Evolutionary conservation across 2,113 vertebrate species (phyloP).

Genomic region (Microcebus griseorufus): DNA sequence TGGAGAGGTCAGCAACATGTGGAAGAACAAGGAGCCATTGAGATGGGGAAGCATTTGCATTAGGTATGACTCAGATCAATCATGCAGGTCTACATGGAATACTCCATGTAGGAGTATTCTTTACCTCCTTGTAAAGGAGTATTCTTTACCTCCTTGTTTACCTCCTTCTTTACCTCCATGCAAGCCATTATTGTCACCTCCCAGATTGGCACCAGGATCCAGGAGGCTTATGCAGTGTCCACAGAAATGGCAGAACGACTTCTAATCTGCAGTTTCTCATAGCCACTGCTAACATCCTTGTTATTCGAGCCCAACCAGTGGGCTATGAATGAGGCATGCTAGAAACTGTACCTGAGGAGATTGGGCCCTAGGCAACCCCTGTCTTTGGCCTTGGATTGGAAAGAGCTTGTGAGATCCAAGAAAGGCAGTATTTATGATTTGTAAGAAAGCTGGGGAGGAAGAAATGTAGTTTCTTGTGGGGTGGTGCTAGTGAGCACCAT

Average conservation of each 20-base stretch:
- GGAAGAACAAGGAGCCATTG: background rate
- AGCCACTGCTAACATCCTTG: background rate
- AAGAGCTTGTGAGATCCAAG: background rate
- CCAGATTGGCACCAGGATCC: background rate
- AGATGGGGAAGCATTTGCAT: background rate
- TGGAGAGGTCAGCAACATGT: background rate
- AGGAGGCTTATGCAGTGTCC: background rate
- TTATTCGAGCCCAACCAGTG: background rate
- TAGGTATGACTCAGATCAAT: background rate
- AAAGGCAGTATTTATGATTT: background rate
- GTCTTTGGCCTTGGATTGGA: background rate
- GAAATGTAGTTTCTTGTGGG: background rate
- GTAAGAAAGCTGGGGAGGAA: background rate
- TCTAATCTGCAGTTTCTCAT: background rate
- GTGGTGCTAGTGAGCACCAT: background rate
- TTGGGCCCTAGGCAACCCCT: background rate
- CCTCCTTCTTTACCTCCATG: background rate
- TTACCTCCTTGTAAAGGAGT: background rate
- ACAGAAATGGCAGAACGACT: background rate
- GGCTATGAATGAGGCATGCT: background rate
- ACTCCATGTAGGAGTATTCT: background rate
- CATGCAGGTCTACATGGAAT: background rate
- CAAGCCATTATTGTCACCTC: background rate
- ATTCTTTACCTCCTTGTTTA: background rate
- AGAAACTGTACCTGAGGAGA: background rate